Conservation (phyloP, 2,797 vertebrate species). For the Loriculus beryllinus region DNA sequence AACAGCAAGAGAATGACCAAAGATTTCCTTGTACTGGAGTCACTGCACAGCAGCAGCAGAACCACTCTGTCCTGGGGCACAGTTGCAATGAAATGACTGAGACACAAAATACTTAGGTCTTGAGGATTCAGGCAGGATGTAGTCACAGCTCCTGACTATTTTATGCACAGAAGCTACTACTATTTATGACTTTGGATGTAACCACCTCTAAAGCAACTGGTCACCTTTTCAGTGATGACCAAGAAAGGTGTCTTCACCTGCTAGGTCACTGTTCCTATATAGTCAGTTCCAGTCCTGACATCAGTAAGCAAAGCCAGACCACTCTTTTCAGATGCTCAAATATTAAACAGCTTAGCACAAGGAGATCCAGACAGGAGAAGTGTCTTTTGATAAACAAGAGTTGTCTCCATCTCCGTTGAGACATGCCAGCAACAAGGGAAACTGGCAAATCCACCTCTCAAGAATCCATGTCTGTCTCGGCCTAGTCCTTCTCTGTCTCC, state of each 20-base stretch:
- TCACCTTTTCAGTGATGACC: background rate
- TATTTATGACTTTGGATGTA: background rate
- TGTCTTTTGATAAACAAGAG: background rate
- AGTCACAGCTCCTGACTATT: background rate
- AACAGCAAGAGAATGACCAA: background rate
- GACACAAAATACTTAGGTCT: background rate
- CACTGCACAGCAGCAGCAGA: background rate
- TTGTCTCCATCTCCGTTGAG: background rate
- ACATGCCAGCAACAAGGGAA: background rate
- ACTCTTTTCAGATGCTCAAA: background rate
- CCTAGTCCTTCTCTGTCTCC: background rate
- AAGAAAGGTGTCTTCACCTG: background rate
- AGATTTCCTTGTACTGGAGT: background rate
- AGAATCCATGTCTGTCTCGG: background rate
- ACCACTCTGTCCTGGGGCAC: background rate
- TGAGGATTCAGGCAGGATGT: background rate
- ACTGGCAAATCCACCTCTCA: background rate
- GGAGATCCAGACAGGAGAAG: background rate
- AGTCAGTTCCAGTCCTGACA: too few species aligned
- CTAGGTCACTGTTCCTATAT: background rate
- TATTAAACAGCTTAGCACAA: background rate
- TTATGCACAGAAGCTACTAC: background rate
- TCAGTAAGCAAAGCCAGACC: background rate
- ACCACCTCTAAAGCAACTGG: background rate
- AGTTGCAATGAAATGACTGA: background rate